Evolutionary conservation across 2,797 vertebrate species (phyloP).

Genomic region (Cirrhinus molitorella): DNA sequence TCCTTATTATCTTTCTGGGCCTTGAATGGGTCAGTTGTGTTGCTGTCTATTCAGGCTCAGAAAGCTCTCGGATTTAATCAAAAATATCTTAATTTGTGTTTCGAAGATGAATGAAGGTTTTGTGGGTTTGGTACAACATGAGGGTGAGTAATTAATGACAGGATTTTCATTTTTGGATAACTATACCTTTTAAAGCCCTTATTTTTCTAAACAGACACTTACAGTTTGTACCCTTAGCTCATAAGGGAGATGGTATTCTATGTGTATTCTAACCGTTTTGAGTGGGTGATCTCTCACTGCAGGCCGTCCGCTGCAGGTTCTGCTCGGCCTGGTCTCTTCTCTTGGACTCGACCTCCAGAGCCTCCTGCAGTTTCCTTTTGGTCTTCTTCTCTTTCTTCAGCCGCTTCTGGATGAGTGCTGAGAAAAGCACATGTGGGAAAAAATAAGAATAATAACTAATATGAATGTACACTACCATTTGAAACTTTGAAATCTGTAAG

Average conservation of each 20-base stretch:
- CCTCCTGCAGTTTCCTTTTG: constrained; percentile 99
- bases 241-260: background rate
- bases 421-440: background rate
- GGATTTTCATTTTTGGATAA: too few species aligned
- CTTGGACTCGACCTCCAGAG: constrained; percentile 98
- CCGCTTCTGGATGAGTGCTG: constrained; percentile 98
- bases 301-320: constrained; percentile 89
- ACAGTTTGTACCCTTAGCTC: background rate
- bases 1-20: too few species aligned
- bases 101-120: too few species aligned
- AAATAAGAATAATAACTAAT: background rate
- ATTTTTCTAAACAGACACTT: background rate
- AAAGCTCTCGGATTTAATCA: too few species aligned
- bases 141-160: too few species aligned
- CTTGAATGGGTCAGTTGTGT: too few species aligned
- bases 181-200: background rate
- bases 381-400: constrained; percentile 99
- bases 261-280: constrained; percentile 86
- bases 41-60: too few species aligned
- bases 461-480: background rate
- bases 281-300: constrained; percentile 80
- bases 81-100: too few species aligned
- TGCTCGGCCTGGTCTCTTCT: constrained; percentile 96
- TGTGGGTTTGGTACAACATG: too few species aligned
- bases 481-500: background rate